Base-by-base conservation (phyloP, 2,113 vertebrate genomes). In the Tauraco erythrolophus region DNA sequence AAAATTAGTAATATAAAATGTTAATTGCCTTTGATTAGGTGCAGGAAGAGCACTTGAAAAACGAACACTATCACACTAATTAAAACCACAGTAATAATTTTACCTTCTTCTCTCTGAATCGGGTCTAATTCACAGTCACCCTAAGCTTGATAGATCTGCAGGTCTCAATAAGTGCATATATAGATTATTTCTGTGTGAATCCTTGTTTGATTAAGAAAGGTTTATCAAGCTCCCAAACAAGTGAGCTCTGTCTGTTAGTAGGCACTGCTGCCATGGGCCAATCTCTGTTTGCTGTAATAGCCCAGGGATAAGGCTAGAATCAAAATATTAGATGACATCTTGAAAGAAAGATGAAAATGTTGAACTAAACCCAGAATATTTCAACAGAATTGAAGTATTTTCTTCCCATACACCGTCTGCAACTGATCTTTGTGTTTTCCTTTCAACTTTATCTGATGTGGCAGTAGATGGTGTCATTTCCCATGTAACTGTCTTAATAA, bases 381-480 rank as follows among this genome's bases (percentile, higher is more conserved):
- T 75, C 7, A 46, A 51, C 5, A 43, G 1, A 50, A n/a, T 27
- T 50, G 3, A 61, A 45, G 4, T 13, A 37, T 71, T 70, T 88
- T 77, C 18, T 58, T 84, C 37, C 19, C 14, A 48, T 10, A 9
- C 1, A 13, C 7, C 35, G 5, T 35, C 16, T 0, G 0, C 2
- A 75, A 31, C 7, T 53, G 9, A 37, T 28, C 1, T 45, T 70
- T 33, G 9, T 5, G 33, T 3, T 23, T 61, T 84, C 10, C 45
- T 41, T 18, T 28, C 8, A 11, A 1, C 8, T 58, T 41, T 64
- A 39, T 31, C 14, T 46, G 11, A 15, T 71, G n/a, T 7, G 10
- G 10, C 13, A 27, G 25, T 46, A 19, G 18, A 7, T 30, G 9
- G 9, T 76, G 21, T 54, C 4, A 77, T 64, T 64, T 76, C 15